phyloP scores from a whole-genome alignment of 1,140 invertebrate species.

The Drosophila hydei region DNA sequence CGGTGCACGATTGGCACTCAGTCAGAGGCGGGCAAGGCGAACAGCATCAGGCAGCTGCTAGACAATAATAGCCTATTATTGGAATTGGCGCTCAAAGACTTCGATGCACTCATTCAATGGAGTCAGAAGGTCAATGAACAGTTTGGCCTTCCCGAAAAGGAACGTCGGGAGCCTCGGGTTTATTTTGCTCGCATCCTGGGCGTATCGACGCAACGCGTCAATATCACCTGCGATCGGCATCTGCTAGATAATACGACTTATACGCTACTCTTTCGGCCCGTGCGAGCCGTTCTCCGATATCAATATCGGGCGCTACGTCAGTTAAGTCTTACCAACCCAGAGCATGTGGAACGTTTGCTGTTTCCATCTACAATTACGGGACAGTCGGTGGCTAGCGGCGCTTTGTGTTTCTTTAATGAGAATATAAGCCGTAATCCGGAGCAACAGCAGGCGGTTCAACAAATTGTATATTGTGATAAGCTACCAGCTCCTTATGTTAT shows the following conservation, averaged over 20 bases:
- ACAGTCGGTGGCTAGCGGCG: background rate
- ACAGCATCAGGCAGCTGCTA: constrained; percentile 47
- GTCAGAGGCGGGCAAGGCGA: constrained; percentile 1
- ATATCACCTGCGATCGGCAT: constrained; percentile 67
- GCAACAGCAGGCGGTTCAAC: constrained; percentile 87
- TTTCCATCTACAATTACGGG: constrained; percentile 52
- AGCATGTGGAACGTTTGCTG: constrained; percentile 48
- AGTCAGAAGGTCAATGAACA: constrained; percentile 39
- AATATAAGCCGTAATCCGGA: constrained; percentile 85
- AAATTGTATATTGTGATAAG: constrained; percentile 86
- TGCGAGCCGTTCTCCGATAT: constrained; percentile 63
- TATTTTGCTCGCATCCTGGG: constrained; percentile 65
- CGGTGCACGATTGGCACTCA: constrained; percentile 1
- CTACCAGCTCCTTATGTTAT: constrained; percentile 90
- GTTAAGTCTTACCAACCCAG: constrained; percentile 26
- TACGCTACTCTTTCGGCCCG: constrained; percentile 64
- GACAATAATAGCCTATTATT: constrained; percentile 51
- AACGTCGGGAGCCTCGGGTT: constrained; percentile 47
- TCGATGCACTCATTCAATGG: constrained; percentile 56
- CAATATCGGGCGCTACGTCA: constrained; percentile 73
- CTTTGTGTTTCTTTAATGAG: constrained; percentile 40
- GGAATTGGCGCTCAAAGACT: constrained; percentile 66
- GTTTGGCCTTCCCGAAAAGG: constrained; percentile 52
- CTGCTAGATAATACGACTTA: constrained; percentile 60
- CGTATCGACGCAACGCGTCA: constrained; percentile 63